Base-by-base conservation (phyloP, 2,888 invertebrate species). In the Protodeltote pygarga region DNA sequence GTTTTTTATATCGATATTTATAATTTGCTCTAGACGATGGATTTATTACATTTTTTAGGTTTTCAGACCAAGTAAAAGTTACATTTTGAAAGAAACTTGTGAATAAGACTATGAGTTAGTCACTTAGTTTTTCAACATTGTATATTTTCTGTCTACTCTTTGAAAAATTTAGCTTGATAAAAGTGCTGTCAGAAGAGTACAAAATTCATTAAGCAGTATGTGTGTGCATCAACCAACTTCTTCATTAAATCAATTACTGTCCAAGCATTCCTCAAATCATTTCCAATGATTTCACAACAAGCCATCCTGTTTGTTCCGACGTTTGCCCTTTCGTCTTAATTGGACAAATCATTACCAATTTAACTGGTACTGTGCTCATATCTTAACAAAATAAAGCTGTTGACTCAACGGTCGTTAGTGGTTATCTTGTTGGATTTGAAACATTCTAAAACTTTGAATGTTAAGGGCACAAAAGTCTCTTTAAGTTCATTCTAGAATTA, bases 271-370 rank as follows among this genome's bases (percentile, higher is more conserved):
- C 53, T 60, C 63, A 65, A 66, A 63, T 65, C 65, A 69, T 71
- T 69, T 66, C 57, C 60, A 73, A 81, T 78, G 73, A 78, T 74
- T 77, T 68, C 67, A 70, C 73, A 74, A 79, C 75, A 77, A 76
- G 73, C 73, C 69, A 62, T 73, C 64, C 63, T 57, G 62, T 55
- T 41, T 48, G 38, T 57, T 62, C 61, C 48, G 45, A 47, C 58
- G 50, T 52, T 71, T 75, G 77, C 78, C 84, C 77, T 83, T 84
- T 79, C 70, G 75, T 76, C 73, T 77, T 87, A 87, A 89, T 89
- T 86, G 85, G 77, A 85, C 83, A 78, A 87, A 85, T 85, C 84
- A 81, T 84, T 83, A 78, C 81, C 85, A 85, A 85, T 87, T 86
- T 79, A 79, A 73, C 73, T 72, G 65, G 58, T 65, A 54, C 47